These are phyloP conservation scores for Holcopasites calliopsidis DNA, from an alignment of 1,140 invertebrate species.

Conservation along the genomic window DNA sequence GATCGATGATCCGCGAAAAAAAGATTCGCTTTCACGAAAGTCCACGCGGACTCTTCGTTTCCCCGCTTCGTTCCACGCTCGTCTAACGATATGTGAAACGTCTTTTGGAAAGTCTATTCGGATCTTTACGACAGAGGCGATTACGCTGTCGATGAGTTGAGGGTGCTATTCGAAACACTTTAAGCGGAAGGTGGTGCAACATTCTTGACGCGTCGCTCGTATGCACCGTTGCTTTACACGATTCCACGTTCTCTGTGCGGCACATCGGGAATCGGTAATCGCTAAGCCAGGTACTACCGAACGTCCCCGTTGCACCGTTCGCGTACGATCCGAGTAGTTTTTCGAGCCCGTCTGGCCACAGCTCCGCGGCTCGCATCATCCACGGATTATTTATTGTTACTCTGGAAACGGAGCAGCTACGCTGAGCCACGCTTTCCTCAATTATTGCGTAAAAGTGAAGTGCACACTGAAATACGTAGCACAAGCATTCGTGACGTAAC, in stretches of 20 bases:
- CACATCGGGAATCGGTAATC: conserved; percentile 43
- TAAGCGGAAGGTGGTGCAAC: conserved; percentile 3
- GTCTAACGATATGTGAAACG: too few relatives aligned
- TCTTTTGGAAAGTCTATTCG: too few relatives aligned
- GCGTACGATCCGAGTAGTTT: background rate
- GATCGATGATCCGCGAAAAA: conserved; percentile 49
- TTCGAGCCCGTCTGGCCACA: conserved; percentile 7
- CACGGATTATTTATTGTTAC: background rate
- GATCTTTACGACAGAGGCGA: too few relatives aligned
- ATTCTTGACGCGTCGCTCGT: conserved; percentile 44
- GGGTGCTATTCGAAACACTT: background rate
- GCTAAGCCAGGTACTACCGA: conserved; percentile 24
- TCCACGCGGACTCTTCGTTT: conserved; percentile 47
- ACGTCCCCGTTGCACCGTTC: conserved; percentile 3
- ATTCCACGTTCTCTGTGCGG: background rate
- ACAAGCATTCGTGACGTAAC: too few relatives aligned
- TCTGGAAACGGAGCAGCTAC: background rate
- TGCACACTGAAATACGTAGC: too few relatives aligned
- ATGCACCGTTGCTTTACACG: conserved; percentile 49
- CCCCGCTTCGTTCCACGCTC: background rate
- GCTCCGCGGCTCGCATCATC: background rate
- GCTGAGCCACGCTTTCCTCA: conserved; percentile 11
- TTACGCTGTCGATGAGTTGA: background rate
- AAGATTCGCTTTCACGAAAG: conserved; percentile 68
- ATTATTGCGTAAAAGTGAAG: conserved; percentile 30